phyloP scores from a whole-genome alignment of 2,888 invertebrate genomes.

The Drosophila tripunctata region DNA sequence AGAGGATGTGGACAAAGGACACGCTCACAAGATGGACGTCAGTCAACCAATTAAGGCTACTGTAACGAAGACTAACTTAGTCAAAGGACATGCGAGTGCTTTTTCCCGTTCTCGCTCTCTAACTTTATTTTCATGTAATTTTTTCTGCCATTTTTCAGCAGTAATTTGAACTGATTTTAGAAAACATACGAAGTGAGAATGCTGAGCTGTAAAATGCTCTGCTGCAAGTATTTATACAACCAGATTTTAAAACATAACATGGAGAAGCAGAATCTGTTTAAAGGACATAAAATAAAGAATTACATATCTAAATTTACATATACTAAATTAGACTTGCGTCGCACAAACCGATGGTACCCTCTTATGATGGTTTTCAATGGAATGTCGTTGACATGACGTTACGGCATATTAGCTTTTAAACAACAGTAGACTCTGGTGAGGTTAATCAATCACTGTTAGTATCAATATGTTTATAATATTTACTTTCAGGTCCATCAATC shows the following conservation, averaged over 20 bases:
- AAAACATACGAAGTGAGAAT: background rate
- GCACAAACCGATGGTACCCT: background rate
- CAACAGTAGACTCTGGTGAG: slow-evolving; percentile 4
- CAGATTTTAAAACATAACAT: background rate
- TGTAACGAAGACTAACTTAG: slow-evolving; percentile 52
- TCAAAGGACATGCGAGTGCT: slow-evolving; percentile 36
- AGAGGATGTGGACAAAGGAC: slow-evolving; percentile 45
- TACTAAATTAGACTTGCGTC: background rate
- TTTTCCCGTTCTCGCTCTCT: background rate
- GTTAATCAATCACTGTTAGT: background rate
- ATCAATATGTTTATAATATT: slow-evolving; percentile 46
- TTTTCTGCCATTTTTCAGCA: slow-evolving; percentile 52
- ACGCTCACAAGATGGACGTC: slow-evolving; percentile 26
- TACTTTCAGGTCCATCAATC: background rate
- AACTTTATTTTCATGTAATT: slow-evolving; percentile 6
- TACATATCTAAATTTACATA: too few species aligned
- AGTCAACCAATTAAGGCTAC: slow-evolving; percentile 68
- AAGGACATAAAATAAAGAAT: too few species aligned
- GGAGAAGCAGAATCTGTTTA: too few species aligned
- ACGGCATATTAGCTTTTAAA: slow-evolving; percentile 59
- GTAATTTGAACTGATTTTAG: slow-evolving; percentile 61
- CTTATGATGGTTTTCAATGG: background rate
- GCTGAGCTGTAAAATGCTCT: background rate
- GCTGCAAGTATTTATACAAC: background rate
- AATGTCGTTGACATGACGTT: slow-evolving; percentile 42